Conservation (phyloP, 2,113 vertebrate species). For the Vombatus ursinus region DNA sequence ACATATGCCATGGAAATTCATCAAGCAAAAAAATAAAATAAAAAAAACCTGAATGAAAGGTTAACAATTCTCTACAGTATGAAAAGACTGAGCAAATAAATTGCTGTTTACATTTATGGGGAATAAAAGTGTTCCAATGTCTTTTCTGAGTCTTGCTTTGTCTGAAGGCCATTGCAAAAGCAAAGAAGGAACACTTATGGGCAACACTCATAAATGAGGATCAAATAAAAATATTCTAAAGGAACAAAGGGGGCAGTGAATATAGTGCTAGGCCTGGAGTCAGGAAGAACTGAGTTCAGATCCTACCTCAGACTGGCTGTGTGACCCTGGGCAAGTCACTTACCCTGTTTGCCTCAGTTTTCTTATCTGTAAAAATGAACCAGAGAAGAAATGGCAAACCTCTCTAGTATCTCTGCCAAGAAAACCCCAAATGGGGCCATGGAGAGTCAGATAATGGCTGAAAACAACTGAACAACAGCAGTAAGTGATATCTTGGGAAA, state of each 20-base stretch:
- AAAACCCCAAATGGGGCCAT: neutral
- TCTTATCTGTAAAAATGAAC: neutral
- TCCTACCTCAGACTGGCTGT: neutral
- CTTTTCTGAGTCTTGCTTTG: neutral
- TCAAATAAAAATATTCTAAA: neutral
- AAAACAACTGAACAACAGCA: neutral
- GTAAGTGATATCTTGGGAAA: neutral
- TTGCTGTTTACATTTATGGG: neutral
- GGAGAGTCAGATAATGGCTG: neutral
- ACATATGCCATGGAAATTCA: neutral
- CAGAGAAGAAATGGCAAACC: neutral
- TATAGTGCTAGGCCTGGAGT: neutral
- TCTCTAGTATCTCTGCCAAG: neutral
- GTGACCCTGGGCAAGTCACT: neutral
- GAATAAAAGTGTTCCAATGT: neutral
- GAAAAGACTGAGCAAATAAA: neutral
- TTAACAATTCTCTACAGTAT: neutral
- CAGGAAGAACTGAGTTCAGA: neutral
- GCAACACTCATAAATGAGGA: neutral
- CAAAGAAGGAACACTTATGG: neutral
- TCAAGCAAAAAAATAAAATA: neutral
- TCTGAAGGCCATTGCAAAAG: neutral
- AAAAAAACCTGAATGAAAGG: neutral
- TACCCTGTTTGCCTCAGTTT: neutral
- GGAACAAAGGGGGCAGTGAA: neutral